A percentile compares a stretch with the other conserved stretches of the same genome.
phyloP scores from a whole-genome alignment of 2,797 vertebrate genomes.

The Sternotherus odoratus region DNA sequence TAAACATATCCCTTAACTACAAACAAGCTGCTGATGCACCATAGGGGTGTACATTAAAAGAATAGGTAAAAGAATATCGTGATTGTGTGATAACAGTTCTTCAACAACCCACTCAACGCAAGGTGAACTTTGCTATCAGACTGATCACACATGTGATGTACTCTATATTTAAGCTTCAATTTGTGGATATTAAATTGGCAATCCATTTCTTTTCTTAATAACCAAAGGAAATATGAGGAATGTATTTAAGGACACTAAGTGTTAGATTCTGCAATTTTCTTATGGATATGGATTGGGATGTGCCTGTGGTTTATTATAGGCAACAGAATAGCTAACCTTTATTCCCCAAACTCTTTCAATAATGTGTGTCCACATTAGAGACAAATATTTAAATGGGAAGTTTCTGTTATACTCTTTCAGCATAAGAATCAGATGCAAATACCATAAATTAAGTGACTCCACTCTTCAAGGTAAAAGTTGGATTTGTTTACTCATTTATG shows the following conservation, averaged over 20 bases:
- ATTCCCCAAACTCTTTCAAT: background rate
- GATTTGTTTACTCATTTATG: constrained; percentile 69
- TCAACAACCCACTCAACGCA: background rate
- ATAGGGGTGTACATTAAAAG: background rate
- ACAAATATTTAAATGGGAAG: constrained; percentile 38
- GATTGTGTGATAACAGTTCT: background rate
- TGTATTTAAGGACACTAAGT: background rate
- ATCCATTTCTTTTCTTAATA: background rate
- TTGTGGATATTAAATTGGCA: background rate
- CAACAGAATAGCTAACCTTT: constrained; percentile 1
- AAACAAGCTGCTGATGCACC: background rate
- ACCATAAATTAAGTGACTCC: background rate
- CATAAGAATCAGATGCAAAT: constrained; percentile 14
- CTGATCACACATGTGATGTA: background rate
- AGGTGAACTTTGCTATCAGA: background rate
- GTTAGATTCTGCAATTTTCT: background rate
- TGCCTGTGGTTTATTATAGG: background rate
- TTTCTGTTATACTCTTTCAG: background rate
- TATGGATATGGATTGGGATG: background rate
- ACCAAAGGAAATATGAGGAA: background rate
- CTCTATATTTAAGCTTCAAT: background rate
- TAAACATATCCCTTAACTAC: background rate
- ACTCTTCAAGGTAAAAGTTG: constrained; percentile 52
- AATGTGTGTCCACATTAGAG: background rate
- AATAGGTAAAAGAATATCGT: background rate